Evolutionary conservation across 1,140 invertebrate genomes (phyloP), one percentile per base, ranked within the genome.

Genomic region (Tachypleus tridentatus): DNA sequence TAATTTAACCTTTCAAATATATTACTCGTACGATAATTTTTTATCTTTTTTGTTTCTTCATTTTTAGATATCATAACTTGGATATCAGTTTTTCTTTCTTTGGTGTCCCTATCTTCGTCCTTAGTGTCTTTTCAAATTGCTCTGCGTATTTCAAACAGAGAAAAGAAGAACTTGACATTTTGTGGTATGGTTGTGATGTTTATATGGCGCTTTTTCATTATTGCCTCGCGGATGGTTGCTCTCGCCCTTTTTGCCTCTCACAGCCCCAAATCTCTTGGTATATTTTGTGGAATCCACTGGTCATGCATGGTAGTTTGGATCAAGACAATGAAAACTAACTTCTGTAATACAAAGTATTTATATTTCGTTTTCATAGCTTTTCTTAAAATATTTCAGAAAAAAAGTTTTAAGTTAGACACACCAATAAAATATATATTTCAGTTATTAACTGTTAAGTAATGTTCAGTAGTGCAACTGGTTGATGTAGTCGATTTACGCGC

Each of bases 61-160:
- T 29, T 29, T 29, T 29, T 29, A 29, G 29, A 29, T 2, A 29
- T 29, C 29, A 29, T 29, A 29, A 29, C 29, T 29, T 29, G 29
- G n/a, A 76, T 84, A 57, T 87, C 85, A 3, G 85, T 90, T 61
- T 75, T 78, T 6, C 86, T 85, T 60, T 91, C 89, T 0, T 80
- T 92, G 67, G 76, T 84, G 3, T 89, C 87, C 64, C 86, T 93
- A 81, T 87, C 88, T 3, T 91, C 89, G 87, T 86, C 87, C 10
- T 82, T 93, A 75, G 86, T 87, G 0, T 86, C 85, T 50, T 93
- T 92, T 74, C 86, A 93, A 74, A 82, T 87, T 66, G 84, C 86
- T 47, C 82, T 91, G 58, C 80, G 91, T 58, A 84, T 86, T 71
- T 84, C 85, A 48, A 81, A 88, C 75, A 79, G 82, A 70, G 83